A percentile compares a stretch with the other conserved stretches of the same genome.
Conservation (phyloP, 2,797 vertebrate genomes). For the Aeoliscus strigatus region DNA sequence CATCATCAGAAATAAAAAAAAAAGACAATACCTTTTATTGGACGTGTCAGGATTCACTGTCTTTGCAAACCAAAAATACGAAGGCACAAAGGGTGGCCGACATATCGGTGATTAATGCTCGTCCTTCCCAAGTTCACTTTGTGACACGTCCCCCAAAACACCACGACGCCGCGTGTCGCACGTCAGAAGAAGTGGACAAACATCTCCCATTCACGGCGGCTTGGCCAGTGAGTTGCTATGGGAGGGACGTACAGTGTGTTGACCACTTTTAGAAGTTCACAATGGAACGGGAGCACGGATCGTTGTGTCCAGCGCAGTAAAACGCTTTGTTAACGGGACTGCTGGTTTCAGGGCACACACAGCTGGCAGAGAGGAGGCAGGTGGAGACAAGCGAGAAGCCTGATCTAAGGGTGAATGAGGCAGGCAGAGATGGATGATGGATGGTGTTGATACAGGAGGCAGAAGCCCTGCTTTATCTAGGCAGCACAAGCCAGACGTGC, state of each 20-base stretch:
- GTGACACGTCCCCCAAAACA: constrained; percentile 39
- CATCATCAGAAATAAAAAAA: constrained; percentile 27
- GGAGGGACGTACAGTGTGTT: constrained; percentile 1
- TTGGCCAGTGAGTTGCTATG: neutral
- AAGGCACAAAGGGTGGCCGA: constrained; percentile 24
- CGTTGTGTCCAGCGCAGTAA: constrained; percentile 5
- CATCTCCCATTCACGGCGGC: neutral
- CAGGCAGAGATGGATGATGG: constrained; percentile 76
- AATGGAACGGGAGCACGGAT: constrained; percentile 9
- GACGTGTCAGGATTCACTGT: constrained; percentile 28
- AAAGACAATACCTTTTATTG: constrained; percentile 47
- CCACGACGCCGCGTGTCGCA: neutral
- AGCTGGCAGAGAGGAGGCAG: constrained; percentile 49
- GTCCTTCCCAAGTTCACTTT: constrained; percentile 33
- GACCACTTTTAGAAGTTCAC: constrained; percentile 5
- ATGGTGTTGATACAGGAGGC: constrained; percentile 77
- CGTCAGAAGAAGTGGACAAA: constrained; percentile 4
- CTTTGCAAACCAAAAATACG: constrained; percentile 26
- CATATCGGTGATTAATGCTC: constrained; percentile 56
- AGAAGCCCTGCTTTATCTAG: constrained; percentile 75
- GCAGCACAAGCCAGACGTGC: constrained; percentile 77
- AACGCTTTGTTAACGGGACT: constrained; percentile 26
- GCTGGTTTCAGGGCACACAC: constrained; percentile 15
- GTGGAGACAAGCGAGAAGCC: constrained; percentile 53
- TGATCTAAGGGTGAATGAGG: constrained; percentile 38